Conservation (phyloP, 2,888 invertebrate species). For the Halictus quadricinctus region DNA sequence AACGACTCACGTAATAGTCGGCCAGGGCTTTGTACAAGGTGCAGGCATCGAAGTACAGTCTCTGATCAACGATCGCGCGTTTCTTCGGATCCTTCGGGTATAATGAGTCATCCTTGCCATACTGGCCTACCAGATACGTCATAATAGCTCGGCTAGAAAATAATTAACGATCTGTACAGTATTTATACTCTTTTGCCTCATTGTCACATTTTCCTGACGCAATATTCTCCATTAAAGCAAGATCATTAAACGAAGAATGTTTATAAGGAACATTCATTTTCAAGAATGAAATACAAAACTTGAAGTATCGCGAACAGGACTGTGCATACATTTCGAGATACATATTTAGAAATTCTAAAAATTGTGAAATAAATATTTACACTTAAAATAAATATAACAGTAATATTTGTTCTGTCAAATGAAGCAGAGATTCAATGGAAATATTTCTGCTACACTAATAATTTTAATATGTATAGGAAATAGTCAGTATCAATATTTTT, state of each 20-base stretch:
- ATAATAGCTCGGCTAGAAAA: slow-evolving; percentile 87
- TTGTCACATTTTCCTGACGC: not conserved
- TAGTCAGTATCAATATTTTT: too few species aligned
- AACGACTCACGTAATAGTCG: slow-evolving; percentile 84
- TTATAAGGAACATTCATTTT: not conserved
- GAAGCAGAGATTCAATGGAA: too few species aligned
- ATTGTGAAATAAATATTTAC: not conserved
- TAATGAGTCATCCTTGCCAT: slow-evolving; percentile 86
- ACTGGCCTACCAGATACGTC: slow-evolving; percentile 87
- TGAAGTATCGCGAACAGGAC: not conserved
- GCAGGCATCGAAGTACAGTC: slow-evolving; percentile 86
- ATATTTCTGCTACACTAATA: too few species aligned
- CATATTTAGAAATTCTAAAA: not conserved
- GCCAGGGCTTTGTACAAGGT: slow-evolving; percentile 84
- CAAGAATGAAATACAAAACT: not conserved
- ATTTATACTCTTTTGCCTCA: not conserved
- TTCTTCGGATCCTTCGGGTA: slow-evolving; percentile 87
- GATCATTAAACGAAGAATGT: not conserved
- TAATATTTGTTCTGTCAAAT: too few species aligned
- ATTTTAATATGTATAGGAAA: too few species aligned
- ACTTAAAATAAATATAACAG: not conserved
- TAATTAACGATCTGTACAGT: not conserved
- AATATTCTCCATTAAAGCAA: not conserved
- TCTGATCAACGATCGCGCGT: slow-evolving; percentile 86
- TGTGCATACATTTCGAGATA: too few species aligned